These are phyloP conservation scores for Calliphora vomitoria DNA, from an alignment of 2,888 invertebrate genomes.

Conservation along the genomic window DNA sequence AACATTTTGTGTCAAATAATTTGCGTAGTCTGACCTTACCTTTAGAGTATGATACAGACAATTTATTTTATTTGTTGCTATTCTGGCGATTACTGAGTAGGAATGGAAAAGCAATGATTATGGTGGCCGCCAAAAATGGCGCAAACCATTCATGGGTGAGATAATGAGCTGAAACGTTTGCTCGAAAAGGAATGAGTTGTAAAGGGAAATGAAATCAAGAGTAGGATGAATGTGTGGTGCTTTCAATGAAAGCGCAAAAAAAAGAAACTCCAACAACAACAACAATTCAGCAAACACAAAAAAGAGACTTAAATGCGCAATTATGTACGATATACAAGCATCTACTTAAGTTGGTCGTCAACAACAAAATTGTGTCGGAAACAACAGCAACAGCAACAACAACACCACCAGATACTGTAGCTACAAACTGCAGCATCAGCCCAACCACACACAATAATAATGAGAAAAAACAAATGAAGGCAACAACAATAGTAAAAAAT, in stretches of 20 bases:
- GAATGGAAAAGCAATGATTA: conserved; percentile 25
- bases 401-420: conserved; percentile 3
- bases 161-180: conserved; percentile 46
- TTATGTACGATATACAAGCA: conserved; percentile 68
- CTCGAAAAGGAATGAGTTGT: not conserved
- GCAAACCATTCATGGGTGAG: conserved; percentile 52
- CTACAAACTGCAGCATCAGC: conserved; percentile 31
- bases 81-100: conserved; percentile 9
- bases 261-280: conserved; percentile 26
- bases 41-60: not conserved
- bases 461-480: conserved; percentile 23
- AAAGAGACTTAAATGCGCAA: conserved; percentile 72
- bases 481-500: conserved; percentile 35
- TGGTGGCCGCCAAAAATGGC: conserved; percentile 47
- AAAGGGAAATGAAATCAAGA: conserved; percentile 36
- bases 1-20: too few species aligned
- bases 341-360: conserved; percentile 67
- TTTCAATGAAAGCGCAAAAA: conserved; percentile 44
- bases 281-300: conserved; percentile 44
- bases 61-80: conserved; percentile 38
- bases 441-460: conserved; percentile 54
- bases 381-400: conserved; percentile 56
- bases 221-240: conserved; percentile 44
- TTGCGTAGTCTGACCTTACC: too few species aligned
- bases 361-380: conserved; percentile 65